These are phyloP conservation scores for Ctena decussata DNA, from an alignment of 2,888 invertebrate genomes.

Conservation along the genomic window DNA sequence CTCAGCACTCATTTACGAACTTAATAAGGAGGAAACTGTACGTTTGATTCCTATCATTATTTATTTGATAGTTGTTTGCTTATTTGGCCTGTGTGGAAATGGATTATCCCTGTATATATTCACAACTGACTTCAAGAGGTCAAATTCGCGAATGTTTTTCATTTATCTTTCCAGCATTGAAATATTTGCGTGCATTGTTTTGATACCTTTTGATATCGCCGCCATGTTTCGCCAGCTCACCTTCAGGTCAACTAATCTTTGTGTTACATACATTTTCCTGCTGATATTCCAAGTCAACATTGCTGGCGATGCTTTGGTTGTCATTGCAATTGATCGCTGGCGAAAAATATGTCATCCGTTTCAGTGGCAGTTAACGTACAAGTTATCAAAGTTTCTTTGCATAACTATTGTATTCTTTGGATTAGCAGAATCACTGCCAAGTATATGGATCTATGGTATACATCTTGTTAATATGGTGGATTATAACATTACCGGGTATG, in stretches of 20 bases:
- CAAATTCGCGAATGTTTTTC: neutral
- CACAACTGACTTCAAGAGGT: neutral
- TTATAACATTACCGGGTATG: neutral
- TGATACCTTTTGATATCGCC: neutral
- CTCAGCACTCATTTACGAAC: neutral
- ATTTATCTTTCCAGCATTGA: neutral
- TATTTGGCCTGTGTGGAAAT: neutral
- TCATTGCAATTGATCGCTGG: slow-evolving; percentile 1
- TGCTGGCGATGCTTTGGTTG: neutral
- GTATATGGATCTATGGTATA: neutral
- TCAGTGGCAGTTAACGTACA: neutral
- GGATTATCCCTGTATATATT: neutral
- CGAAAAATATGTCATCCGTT: neutral
- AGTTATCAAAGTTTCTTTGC: neutral
- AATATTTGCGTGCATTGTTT: neutral
- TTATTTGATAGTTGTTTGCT: neutral
- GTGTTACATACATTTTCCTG: neutral
- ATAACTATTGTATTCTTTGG: neutral
- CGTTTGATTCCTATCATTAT: neutral
- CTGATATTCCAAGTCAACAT: neutral
- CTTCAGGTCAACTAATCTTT: neutral
- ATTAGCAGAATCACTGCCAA: neutral
- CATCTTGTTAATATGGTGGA: neutral
- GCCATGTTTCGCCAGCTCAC: neutral
- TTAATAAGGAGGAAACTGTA: neutral